Base-by-base conservation (phyloP, 2,888 invertebrate genomes). In the Atherix ibis region DNA sequence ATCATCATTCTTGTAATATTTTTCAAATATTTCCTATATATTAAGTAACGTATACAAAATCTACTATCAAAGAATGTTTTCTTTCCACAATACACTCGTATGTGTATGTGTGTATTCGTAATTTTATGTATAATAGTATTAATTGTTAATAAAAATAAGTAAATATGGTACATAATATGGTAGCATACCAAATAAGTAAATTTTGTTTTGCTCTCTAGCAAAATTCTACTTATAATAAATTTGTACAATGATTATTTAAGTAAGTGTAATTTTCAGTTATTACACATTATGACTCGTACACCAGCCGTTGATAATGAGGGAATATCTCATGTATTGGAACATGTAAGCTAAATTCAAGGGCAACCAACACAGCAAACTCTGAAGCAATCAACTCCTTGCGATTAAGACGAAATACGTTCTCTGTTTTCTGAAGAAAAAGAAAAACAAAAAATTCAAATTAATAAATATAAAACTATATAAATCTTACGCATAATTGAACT, bases 301-400 rank as follows among this genome's bases (percentile, higher is more conserved):
- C 68, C 45, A 95, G 70, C 36, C 94, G 74, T 64, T 94, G 92
- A 66, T 91, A 94, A 62, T 95, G 94, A 9, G 94, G 91, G 62
- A 83, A 77, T 43, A 95, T 76, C 63, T 94, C 91, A 65, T 78
- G 77, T 33, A 83, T 84, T 16, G 91, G 88, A 44, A 92, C 73
- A 63, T 91, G 91, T 37, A 97, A 68, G 9, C 85, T 84, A 56
- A 97, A 95, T 63, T 95, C 92, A 39, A 97, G 66, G 3, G 92
- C 91, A 32, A 94, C 89, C 34, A 94, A 68, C 31, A 92, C 89
- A 4, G 88, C 89, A 64, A 97, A 92, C 64, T 97, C 95, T 37
- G 87, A 87, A 19, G 79, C 71, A 45, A 94, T 70, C 43, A 95
- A 65, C 50, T 95, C 95, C 57, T 85, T 87, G 26, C 87, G 75